phyloP scores from a whole-genome alignment of 2,113 vertebrate genomes.

The Pongo abelii region DNA sequence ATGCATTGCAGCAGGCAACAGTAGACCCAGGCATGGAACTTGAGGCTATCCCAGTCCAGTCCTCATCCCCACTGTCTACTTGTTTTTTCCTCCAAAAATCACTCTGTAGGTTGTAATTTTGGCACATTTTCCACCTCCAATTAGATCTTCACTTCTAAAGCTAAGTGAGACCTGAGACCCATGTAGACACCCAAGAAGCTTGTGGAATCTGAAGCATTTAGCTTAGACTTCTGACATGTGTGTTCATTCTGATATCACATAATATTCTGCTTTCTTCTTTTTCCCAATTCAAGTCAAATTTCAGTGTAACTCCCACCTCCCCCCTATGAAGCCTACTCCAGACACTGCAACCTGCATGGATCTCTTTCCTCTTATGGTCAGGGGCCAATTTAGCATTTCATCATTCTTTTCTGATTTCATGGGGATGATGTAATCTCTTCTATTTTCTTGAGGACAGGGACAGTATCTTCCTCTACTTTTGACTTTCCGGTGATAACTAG shows the following conservation, averaged over 20 bases:
- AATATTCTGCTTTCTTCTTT: neutral
- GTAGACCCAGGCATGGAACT: neutral
- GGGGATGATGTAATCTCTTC: neutral
- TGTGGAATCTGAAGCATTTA: neutral
- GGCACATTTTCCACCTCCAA: neutral
- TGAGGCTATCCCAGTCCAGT: neutral
- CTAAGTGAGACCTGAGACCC: neutral
- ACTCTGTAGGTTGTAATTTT: neutral
- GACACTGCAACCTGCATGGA: neutral
- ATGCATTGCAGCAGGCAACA: rapidly evolving
- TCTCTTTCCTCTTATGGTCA: neutral
- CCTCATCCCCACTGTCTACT: neutral
- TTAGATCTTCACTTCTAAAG: neutral
- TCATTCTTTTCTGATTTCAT: neutral
- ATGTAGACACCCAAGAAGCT: neutral
- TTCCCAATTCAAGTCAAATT: neutral
- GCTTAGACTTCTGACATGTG: neutral
- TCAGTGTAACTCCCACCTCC: neutral
- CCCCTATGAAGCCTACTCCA: neutral
- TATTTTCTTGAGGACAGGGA: neutral
- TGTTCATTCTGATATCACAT: neutral
- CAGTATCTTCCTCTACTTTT: neutral
- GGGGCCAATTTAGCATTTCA: neutral
- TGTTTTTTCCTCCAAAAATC: neutral
- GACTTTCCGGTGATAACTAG: neutral